phyloP scores from a whole-genome alignment of 2,888 invertebrate species.

The Cyaniris semiargus region DNA sequence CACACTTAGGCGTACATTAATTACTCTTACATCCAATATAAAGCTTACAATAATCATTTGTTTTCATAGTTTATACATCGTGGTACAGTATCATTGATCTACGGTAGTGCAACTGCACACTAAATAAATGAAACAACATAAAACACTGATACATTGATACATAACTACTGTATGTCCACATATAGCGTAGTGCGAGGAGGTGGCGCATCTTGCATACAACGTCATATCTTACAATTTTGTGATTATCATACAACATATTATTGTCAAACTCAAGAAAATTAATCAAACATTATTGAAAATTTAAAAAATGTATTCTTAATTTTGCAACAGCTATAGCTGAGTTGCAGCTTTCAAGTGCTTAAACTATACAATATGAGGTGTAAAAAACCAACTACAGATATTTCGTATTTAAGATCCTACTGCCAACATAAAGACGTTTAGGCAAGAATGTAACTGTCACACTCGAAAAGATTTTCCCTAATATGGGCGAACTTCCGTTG shows the following conservation, averaged over 20 bases:
- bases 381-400: too few relatives aligned
- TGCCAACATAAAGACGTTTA: not conserved
- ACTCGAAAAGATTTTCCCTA: too few relatives aligned
- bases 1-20: constrained; percentile 33
- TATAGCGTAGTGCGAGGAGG: constrained; percentile 49
- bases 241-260: constrained; percentile 8
- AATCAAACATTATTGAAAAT: not conserved
- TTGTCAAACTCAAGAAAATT: not conserved
- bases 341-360: too few relatives aligned
- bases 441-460: not conserved
- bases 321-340: too few relatives aligned
- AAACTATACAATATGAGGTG: too few relatives aligned
- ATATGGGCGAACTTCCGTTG: too few relatives aligned
- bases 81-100: constrained; percentile 2
- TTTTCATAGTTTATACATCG: constrained; percentile 12
- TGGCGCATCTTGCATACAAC: constrained; percentile 48
- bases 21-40: constrained; percentile 38
- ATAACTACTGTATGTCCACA: constrained; percentile 51
- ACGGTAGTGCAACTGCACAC: constrained; percentile 14
- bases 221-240: constrained; percentile 38
- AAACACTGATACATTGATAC: constrained; percentile 44
- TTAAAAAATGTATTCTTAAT: too few relatives aligned
- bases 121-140: constrained; percentile 43
- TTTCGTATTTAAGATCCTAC: too few relatives aligned
- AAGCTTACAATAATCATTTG: constrained; percentile 36